Conservation (phyloP, 2,888 invertebrate species). For the Amphipyra berbera region DNA sequence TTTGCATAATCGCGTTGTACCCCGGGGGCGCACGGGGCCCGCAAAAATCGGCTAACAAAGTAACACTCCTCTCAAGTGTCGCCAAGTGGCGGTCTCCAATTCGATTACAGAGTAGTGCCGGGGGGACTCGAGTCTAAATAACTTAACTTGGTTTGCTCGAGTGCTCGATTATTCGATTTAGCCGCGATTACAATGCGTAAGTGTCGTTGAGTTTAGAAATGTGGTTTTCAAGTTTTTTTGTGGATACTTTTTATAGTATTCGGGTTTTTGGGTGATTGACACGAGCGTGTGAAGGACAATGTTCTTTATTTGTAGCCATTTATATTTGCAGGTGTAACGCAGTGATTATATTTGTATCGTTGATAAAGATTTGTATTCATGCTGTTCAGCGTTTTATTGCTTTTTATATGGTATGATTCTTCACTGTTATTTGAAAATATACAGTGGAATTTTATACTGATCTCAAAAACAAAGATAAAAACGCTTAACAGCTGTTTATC, state of each 20-base stretch:
- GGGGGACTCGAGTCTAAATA: slow-evolving; percentile 82
- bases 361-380: slow-evolving; percentile 55
- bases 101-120: slow-evolving; percentile 85
- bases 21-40: slow-evolving; percentile 63
- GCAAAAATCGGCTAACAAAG: slow-evolving; percentile 87
- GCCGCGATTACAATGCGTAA: slow-evolving; percentile 83
- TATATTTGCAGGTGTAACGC: slow-evolving; percentile 48
- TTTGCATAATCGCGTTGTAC: slow-evolving; percentile 79
- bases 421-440: slow-evolving; percentile 29
- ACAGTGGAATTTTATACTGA: slow-evolving; percentile 13
- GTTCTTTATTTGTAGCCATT: slow-evolving; percentile 42
- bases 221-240: slow-evolving; percentile 68
- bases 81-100: slow-evolving; percentile 86
- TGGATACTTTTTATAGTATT: slow-evolving; percentile 51
- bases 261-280: slow-evolving; percentile 61
- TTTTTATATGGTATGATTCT: slow-evolving; percentile 31
- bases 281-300: slow-evolving; percentile 47
- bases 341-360: slow-evolving; percentile 60
- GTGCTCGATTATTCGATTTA: slow-evolving; percentile 87
- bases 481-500: neutral
- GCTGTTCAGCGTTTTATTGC: slow-evolving; percentile 41
- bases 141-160: slow-evolving; percentile 84
- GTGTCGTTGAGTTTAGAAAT: slow-evolving; percentile 75
- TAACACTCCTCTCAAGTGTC: slow-evolving; percentile 85
- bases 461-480: slow-evolving; percentile 15